phyloP scores from a whole-genome alignment of 37 sponge, comb jelly and placozoan species.

The Chondrilla cf. caribensis region DNA sequence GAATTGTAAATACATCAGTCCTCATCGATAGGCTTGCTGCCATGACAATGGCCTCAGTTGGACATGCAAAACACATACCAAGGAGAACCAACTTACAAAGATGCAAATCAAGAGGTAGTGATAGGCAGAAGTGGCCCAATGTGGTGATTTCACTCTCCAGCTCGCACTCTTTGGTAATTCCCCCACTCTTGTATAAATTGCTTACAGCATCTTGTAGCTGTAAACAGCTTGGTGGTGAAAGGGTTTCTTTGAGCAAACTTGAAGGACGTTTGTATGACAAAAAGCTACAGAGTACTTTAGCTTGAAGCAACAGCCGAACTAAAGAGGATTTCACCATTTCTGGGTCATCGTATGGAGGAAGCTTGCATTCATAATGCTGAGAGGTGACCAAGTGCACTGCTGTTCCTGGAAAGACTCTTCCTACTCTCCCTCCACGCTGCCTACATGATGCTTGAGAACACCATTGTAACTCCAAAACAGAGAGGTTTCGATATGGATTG shows the following conservation, averaged over 20 bases:
- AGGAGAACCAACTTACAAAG: slow-evolving; percentile 45
- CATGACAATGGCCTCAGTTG: slow-evolving; percentile 51
- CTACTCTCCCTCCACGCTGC: slow-evolving; percentile 71
- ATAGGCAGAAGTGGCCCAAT: slow-evolving; percentile 59
- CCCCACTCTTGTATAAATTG: slow-evolving; percentile 52
- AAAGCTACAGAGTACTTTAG: slow-evolving; percentile 34
- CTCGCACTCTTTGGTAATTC: slow-evolving; percentile 23
- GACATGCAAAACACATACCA: slow-evolving; percentile 57
- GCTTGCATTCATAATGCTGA: slow-evolving; percentile 27
- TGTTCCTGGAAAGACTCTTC: slow-evolving; percentile 56
- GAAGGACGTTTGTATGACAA: slow-evolving; percentile 34
- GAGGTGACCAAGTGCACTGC: slow-evolving; percentile 57
- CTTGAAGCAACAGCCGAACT: slow-evolving; percentile 57
- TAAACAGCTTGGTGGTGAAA: slow-evolving; percentile 46
- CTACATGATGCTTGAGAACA: slow-evolving; percentile 68
- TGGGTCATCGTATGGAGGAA: slow-evolving; percentile 48
- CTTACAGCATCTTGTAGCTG: slow-evolving; percentile 56
- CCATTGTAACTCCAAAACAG: slow-evolving; percentile 50
- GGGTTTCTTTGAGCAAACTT: slow-evolving; percentile 36
- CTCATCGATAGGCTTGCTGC: slow-evolving; percentile 58
- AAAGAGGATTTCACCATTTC: slow-evolving; percentile 58
- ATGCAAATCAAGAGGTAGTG: slow-evolving; percentile 57
- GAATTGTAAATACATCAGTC: slow-evolving; percentile 57
- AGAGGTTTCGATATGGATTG: slow-evolving; percentile 28
- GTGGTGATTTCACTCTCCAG: slow-evolving; percentile 58